Base-by-base conservation (phyloP, 2,888 invertebrate genomes). In the Apamea crenata region DNA sequence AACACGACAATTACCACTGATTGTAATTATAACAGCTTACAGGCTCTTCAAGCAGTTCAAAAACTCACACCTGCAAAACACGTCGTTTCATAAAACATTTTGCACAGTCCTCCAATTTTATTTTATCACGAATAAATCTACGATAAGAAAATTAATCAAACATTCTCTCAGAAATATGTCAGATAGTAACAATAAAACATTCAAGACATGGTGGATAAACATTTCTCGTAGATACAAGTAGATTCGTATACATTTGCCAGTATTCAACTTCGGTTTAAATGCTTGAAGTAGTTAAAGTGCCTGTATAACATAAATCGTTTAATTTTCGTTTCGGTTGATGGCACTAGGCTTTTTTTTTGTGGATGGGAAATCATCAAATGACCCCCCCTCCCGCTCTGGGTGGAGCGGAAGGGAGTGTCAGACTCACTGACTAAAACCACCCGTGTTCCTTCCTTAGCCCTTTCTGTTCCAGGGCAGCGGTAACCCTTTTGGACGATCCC, bases 71-170 rank as follows among this genome's bases (percentile, higher is more conserved):
- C 7, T n/a, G 5, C 18, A n/a, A n/a, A 36, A n/a, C 47, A 25
- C 36, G 18, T 21, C 8, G 5, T 50, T 50, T 12, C 40, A 29
- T 40, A 40, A 50, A 53, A 74, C 21, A 44, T 79, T 63, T 63
- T 63, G 18, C 36, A 12, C 6, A 25, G 29, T 47, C n/a, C 47
- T 36, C 21, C 40, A 50, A 12, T 63, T 78, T 50, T 29, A 61
- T 78, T 59, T 70, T 36, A 32, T 73, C 4, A 47, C 18, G 3
- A n/a, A 74, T 21, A 67, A 7, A 56, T 75, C 36, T 40, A 75
- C 12, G 12, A 29, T 56, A 75, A 59, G n/a, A 61, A 47, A n/a
- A 44, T 36, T 21, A 50, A 29, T 36, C 18, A 70, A 50, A 47
- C n/a, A 65, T 74, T 36, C 32, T n/a, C 16, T 29, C 16, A 73